A percentile compares a stretch with the other conserved stretches of the same genome.
Conservation (phyloP, 2,888 invertebrate species). For the Acrobasis suavella region DNA sequence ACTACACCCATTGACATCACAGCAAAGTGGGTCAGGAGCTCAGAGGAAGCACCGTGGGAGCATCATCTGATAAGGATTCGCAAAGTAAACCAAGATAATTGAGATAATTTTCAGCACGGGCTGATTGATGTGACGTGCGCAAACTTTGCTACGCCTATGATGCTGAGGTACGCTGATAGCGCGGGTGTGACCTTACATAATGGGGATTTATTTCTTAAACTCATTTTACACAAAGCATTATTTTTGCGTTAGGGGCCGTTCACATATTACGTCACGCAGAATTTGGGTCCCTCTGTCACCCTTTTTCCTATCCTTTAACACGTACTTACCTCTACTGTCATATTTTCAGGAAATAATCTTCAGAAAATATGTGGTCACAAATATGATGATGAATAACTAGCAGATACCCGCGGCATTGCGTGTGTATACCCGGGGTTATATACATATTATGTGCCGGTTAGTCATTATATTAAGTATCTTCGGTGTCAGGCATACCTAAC, state of each 20-base stretch:
- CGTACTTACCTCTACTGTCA: too few relatives aligned
- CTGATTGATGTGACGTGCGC: slow-evolving; percentile 27
- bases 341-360: too few relatives aligned
- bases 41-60: slow-evolving; percentile 9
- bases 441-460: too few relatives aligned
- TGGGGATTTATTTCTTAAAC: slow-evolving; percentile 6
- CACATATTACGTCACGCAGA: too few relatives aligned
- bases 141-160: slow-evolving; percentile 19
- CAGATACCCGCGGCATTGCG: too few relatives aligned
- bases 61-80: slow-evolving; percentile 24
- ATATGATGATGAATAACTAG: too few relatives aligned
- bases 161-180: slow-evolving; percentile 32
- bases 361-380: too few relatives aligned
- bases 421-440: too few relatives aligned
- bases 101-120: slow-evolving; percentile 11
- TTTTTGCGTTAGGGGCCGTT: not conserved
- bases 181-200: slow-evolving; percentile 43
- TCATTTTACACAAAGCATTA: not conserved
- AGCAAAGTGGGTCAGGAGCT: slow-evolving; percentile 1
- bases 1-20: slow-evolving; percentile 3
- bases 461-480: too few relatives aligned
- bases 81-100: slow-evolving; percentile 23
- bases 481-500: too few relatives aligned
- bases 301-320: too few relatives aligned
- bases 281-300: too few relatives aligned